A percentile compares a stretch with the other conserved stretches of the same genome.
These are phyloP conservation scores for Polyodon spathula DNA, from an alignment of 2,113 vertebrate species.

Conservation along the genomic window DNA sequence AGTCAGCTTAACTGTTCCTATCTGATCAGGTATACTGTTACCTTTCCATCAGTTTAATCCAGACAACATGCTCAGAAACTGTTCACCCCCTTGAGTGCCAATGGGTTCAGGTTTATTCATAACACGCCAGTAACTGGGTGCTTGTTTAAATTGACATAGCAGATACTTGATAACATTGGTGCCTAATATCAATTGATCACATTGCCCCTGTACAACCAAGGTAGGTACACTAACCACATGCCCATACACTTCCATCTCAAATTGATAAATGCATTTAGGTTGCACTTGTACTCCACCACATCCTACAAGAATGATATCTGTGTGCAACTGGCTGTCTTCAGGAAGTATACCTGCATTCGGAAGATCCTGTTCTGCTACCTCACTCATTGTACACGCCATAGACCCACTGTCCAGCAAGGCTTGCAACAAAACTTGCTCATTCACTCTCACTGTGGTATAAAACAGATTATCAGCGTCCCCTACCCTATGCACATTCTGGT, in stretches of 20 bases:
- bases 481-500: neutral
- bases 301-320: neutral
- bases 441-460: neutral
- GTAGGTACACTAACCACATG: neutral
- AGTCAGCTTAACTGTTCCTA: no score
- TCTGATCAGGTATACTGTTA: no score
- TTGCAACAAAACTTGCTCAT: neutral
- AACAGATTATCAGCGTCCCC: neutral
- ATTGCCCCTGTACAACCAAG: no score
- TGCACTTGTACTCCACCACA: slow-evolving; percentile 2
- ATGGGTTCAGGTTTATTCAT: neutral
- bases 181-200: neutral
- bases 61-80: neutral
- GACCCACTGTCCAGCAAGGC: no score
- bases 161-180: slow-evolving; percentile 1
- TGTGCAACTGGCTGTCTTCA: no score
- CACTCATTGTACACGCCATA: no score
- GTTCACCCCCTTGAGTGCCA: neutral
- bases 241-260: neutral
- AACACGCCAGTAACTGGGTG: slow-evolving; percentile 4
- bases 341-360: no score
- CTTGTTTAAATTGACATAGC: neutral
- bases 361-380: no score
- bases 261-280: no score
- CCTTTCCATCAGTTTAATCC: neutral